Evolutionary conservation across 2,797 vertebrate genomes (phyloP).

Genomic region (Odontamblyopus rebecca): DNA sequence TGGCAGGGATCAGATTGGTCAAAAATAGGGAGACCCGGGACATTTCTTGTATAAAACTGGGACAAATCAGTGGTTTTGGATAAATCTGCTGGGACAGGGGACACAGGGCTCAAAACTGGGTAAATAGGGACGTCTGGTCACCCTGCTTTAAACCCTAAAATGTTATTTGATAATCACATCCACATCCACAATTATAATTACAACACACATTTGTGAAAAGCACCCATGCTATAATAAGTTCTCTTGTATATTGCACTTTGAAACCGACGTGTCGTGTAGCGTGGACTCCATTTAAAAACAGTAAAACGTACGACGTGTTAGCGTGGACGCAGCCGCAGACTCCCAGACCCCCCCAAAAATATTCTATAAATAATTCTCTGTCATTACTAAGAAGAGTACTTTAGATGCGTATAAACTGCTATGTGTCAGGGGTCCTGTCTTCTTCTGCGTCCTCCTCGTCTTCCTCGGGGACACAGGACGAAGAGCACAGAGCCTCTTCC

Average conservation of each 20-base stretch:
- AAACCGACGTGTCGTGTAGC: background rate
- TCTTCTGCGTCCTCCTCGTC: conserved; percentile 72
- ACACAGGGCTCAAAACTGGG: no score
- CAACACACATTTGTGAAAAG: background rate
- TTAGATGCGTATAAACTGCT: conserved; percentile 78
- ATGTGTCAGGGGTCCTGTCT: conserved; percentile 83
- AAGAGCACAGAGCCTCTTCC: conserved; percentile 16
- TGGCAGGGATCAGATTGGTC: no score
- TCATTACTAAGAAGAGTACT: conserved; percentile 80
- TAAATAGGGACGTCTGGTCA: no score
- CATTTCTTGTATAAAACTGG: no score
- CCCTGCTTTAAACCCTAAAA: no score
- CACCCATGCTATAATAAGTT: background rate
- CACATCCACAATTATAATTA: background rate
- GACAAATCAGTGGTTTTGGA: no score
- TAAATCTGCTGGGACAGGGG: no score
- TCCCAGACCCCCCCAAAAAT: conserved; percentile 65
- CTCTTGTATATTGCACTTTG: background rate
- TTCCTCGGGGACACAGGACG: conserved; percentile 52
- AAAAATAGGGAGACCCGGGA: no score
- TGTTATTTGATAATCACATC: no score
- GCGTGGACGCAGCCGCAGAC: conserved; percentile 23
- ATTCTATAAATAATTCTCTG: conserved; percentile 81
- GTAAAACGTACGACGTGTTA: background rate
- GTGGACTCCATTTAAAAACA: background rate